Conservation (phyloP, 2,113 vertebrate genomes). For the Cairina moschata region DNA sequence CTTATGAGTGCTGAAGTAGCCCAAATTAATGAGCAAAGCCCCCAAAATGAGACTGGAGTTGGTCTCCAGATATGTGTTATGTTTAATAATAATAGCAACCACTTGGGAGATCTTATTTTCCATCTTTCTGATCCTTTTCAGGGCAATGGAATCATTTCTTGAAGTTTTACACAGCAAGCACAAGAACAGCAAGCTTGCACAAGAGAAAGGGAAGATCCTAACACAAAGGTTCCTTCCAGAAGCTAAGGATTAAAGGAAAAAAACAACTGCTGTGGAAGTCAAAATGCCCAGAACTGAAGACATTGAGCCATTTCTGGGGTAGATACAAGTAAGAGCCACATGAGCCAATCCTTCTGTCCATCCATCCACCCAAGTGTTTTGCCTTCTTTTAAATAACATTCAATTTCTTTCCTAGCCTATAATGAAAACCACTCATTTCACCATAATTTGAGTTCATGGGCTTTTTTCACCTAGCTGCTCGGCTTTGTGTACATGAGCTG, state of each 20-base stretch:
- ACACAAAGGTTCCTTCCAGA: not conserved
- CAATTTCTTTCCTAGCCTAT: not conserved
- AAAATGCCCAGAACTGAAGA: not conserved
- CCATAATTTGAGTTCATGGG: rapidly evolving
- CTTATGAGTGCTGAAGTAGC: not conserved
- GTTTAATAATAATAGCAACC: not conserved
- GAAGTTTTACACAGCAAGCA: not conserved
- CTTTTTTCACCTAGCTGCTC: not conserved
- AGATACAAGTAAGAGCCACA: not conserved
- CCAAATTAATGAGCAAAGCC: not conserved
- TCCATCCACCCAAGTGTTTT: not conserved
- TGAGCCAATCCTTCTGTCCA: not conserved
- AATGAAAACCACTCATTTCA: not conserved
- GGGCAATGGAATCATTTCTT: not conserved
- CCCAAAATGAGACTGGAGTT: not conserved
- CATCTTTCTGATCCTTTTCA: not conserved
- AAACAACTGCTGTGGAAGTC: not conserved
- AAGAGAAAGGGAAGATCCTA: not conserved
- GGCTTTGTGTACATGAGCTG: not conserved
- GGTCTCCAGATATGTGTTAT: not conserved
- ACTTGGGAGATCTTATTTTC: not conserved
- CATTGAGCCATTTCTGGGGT: not conserved
- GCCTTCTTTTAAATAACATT: not conserved
- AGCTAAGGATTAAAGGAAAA: not conserved
- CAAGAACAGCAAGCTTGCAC: not conserved